Percentiles rank a stretch among this genome's conserved stretches.
phyloP scores from a whole-genome alignment of 2,888 invertebrate genomes.

The Aleiodes leptofemur region DNA sequence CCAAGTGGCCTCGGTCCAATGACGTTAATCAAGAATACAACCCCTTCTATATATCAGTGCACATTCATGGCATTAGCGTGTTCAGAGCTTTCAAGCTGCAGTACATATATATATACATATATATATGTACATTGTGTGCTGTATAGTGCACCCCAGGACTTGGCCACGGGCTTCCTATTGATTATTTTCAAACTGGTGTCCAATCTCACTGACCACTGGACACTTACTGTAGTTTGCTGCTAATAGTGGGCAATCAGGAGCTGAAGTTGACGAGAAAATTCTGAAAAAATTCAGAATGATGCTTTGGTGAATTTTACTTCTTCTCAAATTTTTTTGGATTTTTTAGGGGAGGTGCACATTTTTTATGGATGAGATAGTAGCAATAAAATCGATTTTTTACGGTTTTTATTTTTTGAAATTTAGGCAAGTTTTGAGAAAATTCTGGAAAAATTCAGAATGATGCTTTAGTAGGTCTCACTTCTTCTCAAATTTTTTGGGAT shows the following conservation, averaged over 20 bases:
- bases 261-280: not conserved
- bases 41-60: not conserved
- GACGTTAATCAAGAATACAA: constrained; percentile 8
- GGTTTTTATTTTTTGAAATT: too few species aligned
- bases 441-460: too few species aligned
- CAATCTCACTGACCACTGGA: constrained; percentile 10
- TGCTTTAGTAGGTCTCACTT: too few species aligned
- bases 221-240: not conserved
- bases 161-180: constrained; percentile 6
- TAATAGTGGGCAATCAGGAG: constrained; percentile 14
- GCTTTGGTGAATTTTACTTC: too few species aligned
- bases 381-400: too few species aligned
- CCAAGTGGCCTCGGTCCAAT: constrained; percentile 19
- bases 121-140: not conserved
- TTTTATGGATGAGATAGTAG: too few species aligned
- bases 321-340: too few species aligned
- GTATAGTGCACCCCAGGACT: constrained; percentile 1
- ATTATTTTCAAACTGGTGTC: constrained; percentile 5
- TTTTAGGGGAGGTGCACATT: too few species aligned
- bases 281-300: too few species aligned
- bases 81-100: not conserved
- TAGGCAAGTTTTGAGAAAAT: too few species aligned
- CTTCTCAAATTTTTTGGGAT: too few species aligned
- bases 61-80: constrained; percentile 18
- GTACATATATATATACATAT: not conserved